These are phyloP conservation scores for Chelon auratus DNA, from an alignment of 2,797 vertebrate species.

Conservation along the genomic window DNA sequence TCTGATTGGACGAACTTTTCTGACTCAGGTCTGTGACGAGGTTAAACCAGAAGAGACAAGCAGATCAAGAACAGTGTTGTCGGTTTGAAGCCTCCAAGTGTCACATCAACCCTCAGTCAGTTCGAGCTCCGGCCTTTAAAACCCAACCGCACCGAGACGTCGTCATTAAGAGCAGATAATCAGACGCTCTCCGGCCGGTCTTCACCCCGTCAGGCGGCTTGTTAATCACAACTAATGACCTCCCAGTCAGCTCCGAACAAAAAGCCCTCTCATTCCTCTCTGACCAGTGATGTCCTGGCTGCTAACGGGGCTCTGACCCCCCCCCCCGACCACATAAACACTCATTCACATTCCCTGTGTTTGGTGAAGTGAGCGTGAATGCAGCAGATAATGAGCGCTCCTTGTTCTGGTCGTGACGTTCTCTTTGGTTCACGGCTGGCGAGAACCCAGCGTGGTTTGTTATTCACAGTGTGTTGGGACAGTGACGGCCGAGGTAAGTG, in stretches of 20 bases:
- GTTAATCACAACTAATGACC: constrained; percentile 63
- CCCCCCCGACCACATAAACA: neutral
- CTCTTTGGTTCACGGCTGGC: constrained; percentile 26
- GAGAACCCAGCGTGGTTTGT: constrained; percentile 30
- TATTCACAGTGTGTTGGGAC: constrained; percentile 22
- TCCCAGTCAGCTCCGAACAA: constrained; percentile 48
- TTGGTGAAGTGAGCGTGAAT: constrained; percentile 37
- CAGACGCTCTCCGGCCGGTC: constrained; percentile 23
- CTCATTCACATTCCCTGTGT: constrained; percentile 44
- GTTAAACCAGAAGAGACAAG: neutral
- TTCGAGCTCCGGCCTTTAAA: neutral
- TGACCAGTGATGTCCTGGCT: constrained; percentile 45
- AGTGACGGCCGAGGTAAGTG: neutral
- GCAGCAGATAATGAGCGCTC: constrained; percentile 50
- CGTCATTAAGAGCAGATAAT: constrained; percentile 31
- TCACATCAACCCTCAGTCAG: neutral
- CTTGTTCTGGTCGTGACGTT: constrained; percentile 26
- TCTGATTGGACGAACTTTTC: neutral
- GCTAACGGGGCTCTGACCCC: no score
- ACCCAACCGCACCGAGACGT: constrained; percentile 1
- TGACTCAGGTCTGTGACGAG: no score
- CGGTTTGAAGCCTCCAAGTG: constrained; percentile 3
- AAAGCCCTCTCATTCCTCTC: constrained; percentile 55
- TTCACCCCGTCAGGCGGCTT: constrained; percentile 42
- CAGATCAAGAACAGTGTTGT: neutral